Evolutionary conservation across 2,113 vertebrate genomes (phyloP).

Genomic region (Catharus bicknelli): DNA sequence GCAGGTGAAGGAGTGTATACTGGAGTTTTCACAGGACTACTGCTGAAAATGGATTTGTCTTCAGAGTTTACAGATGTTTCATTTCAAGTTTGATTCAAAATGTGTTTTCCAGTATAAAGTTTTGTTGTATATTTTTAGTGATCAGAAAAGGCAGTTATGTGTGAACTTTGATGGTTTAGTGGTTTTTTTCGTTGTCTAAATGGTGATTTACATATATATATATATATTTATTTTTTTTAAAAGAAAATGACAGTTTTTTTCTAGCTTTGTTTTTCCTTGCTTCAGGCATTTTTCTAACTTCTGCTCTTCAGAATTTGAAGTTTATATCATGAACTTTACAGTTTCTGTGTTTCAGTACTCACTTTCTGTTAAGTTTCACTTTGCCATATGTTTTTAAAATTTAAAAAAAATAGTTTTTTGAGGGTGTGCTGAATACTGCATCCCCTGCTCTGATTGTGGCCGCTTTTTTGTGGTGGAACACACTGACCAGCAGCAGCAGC

Average conservation of each 20-base stretch:
- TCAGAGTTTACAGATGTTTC: not conserved
- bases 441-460: not conserved
- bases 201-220: too few species aligned
- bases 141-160: not conserved
- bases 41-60: not conserved
- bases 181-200: not conserved
- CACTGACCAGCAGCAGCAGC: not conserved
- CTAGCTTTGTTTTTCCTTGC: not conserved
- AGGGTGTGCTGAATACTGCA: not conserved
- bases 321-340: not conserved
- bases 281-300: not conserved
- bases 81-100: not conserved
- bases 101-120: not conserved
- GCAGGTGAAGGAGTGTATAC: not conserved
- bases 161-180: not conserved
- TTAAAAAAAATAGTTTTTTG: not conserved
- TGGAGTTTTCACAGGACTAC: not conserved
- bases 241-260: not conserved
- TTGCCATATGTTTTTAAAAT: not conserved
- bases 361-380: not conserved
- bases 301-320: not conserved
- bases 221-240: not conserved
- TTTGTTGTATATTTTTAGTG: not conserved
- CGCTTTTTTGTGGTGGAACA: rapidly evolving
- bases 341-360: not conserved